Base-by-base conservation (phyloP, 2,797 vertebrate genomes). In the Hydrolagus colliei region DNA sequence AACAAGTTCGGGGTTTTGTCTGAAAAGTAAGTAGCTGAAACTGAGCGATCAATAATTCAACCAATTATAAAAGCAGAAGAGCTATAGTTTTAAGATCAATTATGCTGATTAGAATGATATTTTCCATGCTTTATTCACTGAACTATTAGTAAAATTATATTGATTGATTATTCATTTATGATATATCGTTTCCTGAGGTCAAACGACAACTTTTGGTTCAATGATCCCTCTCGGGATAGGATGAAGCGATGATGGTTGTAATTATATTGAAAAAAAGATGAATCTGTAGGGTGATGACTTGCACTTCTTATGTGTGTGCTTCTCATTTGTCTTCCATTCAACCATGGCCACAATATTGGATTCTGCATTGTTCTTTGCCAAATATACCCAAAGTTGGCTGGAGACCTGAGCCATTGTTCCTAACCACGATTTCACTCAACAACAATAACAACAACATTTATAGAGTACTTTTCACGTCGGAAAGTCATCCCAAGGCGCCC, bases 11-110 rank as follows among this genome's bases (percentile, higher is more conserved):
- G 65, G 32, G 41, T 10, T 18, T 71, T 63, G 32, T 14, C 18
- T 84, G 12, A 84, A 71, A 84, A 9, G 79, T 84, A 84, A 84
- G 79, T 84, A 16, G 63, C 79, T 84, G 13, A 35, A 84, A 41
- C 9, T 63, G 68, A 18, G 32, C 14, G 65, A 68, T 77, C 75
- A 61, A 61, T 71, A 84, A 67, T n/a, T 71, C 14, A 67, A 41
- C 14, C 9, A 71, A 12, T 68, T 13, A n/a, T 27, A 27, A 6
- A 16, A 52, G 32, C 16, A 18, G 71, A 84, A 52, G 41, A 68
- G 7, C 9, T 52, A 27, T 52, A 9, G 10, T 8, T 68, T 41
- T 9, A 18, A 32, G 65, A 35, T 84, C 4, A 67, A 41, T 68
- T 9, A 18, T 27, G 20, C 12, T 27, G 22, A 7, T 41, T 16